Evolutionary conservation across 2,797 vertebrate genomes (phyloP), one percentile per base, ranked within the genome.

Genomic region (Sitta carolinensis): DNA sequence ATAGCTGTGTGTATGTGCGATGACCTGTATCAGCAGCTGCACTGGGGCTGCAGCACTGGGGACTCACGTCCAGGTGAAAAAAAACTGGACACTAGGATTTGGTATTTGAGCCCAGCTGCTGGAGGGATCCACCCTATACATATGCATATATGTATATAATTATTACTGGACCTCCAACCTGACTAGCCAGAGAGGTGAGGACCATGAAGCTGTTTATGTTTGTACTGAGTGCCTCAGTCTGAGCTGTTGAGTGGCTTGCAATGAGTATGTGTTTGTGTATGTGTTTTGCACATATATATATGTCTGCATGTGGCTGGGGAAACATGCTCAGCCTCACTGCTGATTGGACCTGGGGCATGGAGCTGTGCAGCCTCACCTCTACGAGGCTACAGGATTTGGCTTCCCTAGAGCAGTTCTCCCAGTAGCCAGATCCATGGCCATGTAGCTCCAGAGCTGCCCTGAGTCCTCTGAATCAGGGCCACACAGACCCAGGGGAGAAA

Each of bases 1-100:
- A 15, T 14, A 10, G 1, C 1, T 9, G 11, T 19, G 50, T 9
- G 13, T 5, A 10, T 2, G 2, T 3, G 10, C 4, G 0, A 42
- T 15, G 11, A 23, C 16, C 50, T 29, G 36, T 15, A 34, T 27
- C 68, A 82, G 62, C 62, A 82, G 52, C 43, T 85, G 57, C 40
- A 75, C 48, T 2, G 8, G 9, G 26, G 29, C 57, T 54, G 40
- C 38, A 70, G 21, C 48, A 36, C 0, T 34, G 21, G 10, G 13
- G 8, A 11, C 19, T 85, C 4, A 18, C 3, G 10, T 32, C 51
- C 52, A 30, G 32, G 18, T 36, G 21, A 7, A 47, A 68, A 64
- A 64, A 9, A 73, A 19, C 4, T 25, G 22, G 57, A 45, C 22
- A 21, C 9, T 40, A 27, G 27, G 59, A 82, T 55, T 7, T 30